phyloP scores from a whole-genome alignment of 2,797 vertebrate species.

The Acrossocheilus wenchowensis region DNA sequence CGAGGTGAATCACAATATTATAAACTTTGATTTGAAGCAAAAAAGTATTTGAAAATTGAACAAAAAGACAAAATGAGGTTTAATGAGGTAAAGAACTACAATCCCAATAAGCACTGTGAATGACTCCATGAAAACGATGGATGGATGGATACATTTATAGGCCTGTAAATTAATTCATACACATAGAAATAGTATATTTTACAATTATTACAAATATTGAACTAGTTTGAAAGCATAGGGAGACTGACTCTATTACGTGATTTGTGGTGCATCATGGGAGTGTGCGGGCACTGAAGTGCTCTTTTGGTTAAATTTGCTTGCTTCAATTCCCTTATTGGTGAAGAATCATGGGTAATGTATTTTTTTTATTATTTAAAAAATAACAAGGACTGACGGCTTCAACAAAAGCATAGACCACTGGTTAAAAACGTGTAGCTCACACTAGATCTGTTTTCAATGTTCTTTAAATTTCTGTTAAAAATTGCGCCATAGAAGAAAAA shows the following conservation, averaged over 20 bases:
- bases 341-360: not conserved
- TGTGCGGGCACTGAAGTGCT: not conserved
- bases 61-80: not conserved
- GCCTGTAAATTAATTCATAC: not conserved
- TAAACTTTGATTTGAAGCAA: not conserved
- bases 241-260: not conserved
- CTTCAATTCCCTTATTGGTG: not conserved
- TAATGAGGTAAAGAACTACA: not conserved
- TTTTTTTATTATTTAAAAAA: not conserved
- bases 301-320: not conserved
- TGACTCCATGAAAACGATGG: not conserved
- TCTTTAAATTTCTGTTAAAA: not conserved
- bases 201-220: not conserved
- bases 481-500: not conserved
- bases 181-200: not conserved
- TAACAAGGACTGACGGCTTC: not conserved
- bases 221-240: not conserved
- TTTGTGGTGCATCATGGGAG: not conserved
- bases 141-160: not conserved
- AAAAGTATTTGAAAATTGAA: not conserved
- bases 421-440: not conserved
- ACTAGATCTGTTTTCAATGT: not conserved
- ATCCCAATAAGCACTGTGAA: not conserved
- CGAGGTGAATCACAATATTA: not conserved
- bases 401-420: not conserved